phyloP scores from a whole-genome alignment of 2,888 invertebrate species.

The Parasteatoda lunata region DNA sequence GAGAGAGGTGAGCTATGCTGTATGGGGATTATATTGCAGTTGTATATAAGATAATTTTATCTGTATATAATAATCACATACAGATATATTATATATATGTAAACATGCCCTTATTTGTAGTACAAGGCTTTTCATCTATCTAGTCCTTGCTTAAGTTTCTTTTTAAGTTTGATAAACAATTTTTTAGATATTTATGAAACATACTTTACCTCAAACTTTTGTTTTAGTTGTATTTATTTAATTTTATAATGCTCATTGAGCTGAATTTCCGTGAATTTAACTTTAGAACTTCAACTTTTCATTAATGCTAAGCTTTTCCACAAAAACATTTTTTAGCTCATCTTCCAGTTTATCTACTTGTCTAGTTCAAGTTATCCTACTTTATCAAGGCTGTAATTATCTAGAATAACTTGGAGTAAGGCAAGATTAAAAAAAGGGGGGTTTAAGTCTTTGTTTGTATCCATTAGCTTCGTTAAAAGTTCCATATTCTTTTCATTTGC shows the following conservation, averaged over 20 bases:
- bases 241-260: too few relatives aligned
- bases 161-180: slow-evolving; percentile 36
- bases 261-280: too few relatives aligned
- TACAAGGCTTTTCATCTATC: slow-evolving; percentile 63
- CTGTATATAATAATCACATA: slow-evolving; percentile 55
- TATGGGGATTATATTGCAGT: slow-evolving; percentile 33
- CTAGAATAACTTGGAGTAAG: too few relatives aligned
- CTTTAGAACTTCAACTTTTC: too few relatives aligned
- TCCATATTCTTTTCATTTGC: background rate
- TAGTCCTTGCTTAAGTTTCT: slow-evolving; percentile 58
- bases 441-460: too few relatives aligned
- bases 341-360: too few relatives aligned
- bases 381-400: too few relatives aligned
- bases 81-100: slow-evolving; percentile 34
- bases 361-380: too few relatives aligned
- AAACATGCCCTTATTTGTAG: slow-evolving; percentile 27
- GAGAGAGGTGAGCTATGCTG: slow-evolving; percentile 25
- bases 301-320: too few relatives aligned
- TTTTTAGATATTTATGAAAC: slow-evolving; percentile 23
- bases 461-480: too few relatives aligned
- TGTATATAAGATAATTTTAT: slow-evolving; percentile 59
- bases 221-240: background rate
- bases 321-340: too few relatives aligned
- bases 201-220: slow-evolving; percentile 30
- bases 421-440: too few relatives aligned